A percentile compares a stretch with the other conserved stretches of the same genome.
phyloP scores from a whole-genome alignment of 2,888 invertebrate genomes.

The Acronicta psi region DNA sequence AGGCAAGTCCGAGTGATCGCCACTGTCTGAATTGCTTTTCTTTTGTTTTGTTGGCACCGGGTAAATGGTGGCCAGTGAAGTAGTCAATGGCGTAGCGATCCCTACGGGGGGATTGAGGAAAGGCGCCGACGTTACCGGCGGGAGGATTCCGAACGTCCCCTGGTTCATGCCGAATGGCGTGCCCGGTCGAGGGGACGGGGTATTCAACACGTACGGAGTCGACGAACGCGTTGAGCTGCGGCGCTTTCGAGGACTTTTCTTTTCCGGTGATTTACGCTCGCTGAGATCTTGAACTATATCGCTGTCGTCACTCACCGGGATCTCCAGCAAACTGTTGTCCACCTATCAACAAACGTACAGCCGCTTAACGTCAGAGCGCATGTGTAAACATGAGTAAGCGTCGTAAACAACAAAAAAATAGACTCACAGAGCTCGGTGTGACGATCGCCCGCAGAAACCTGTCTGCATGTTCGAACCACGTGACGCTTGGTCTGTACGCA shows the following conservation, averaged over 20 bases:
- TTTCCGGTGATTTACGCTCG: constrained; percentile 84
- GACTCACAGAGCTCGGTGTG: constrained; percentile 87
- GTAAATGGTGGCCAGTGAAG: constrained; percentile 83
- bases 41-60: constrained; percentile 83
- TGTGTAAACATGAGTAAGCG: constrained; percentile 62
- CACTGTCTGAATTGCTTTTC: constrained; percentile 74
- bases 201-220: constrained; percentile 84
- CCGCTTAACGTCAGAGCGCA: constrained; percentile 59
- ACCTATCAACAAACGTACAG: constrained; percentile 74
- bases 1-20: constrained; percentile 77
- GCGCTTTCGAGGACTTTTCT: constrained; percentile 84
- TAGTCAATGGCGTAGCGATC: constrained; percentile 84
- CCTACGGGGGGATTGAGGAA: constrained; percentile 86
- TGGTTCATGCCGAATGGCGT: constrained; percentile 84
- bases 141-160: constrained; percentile 80
- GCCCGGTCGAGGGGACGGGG: constrained; percentile 83
- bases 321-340: constrained; percentile 84
- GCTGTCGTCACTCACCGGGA: constrained; percentile 85
- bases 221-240: constrained; percentile 84
- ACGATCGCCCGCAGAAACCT: constrained; percentile 88
- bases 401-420: constrained; percentile 65
- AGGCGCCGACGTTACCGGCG: constrained; percentile 77
- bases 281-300: constrained; percentile 84
- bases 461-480: constrained; percentile 89
- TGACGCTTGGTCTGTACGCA: constrained; percentile 88